Base-by-base conservation (phyloP, 2,888 invertebrate genomes). In the Augiades crinisus region DNA sequence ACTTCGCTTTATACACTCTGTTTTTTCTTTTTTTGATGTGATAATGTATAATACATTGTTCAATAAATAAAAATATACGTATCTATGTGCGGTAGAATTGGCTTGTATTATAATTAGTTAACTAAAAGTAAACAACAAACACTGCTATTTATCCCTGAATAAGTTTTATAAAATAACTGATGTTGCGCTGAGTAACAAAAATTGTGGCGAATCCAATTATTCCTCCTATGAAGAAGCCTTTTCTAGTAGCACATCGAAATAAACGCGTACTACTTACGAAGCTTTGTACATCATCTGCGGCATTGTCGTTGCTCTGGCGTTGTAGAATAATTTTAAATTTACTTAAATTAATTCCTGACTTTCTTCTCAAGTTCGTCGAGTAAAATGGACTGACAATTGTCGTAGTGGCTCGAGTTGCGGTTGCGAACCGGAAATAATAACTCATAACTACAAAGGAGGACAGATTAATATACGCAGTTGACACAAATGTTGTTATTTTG, bases 271-370 rank as follows among this genome's bases (percentile, higher is more conserved):
- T 19, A 4, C 27, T 27, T 10, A 3, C 10, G 27, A 27, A 27
- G 4, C 27, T 3, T n/a, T 10, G 27, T 10, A 27, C 4, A 27
- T 4, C 10, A 27, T 10, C 10, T 27, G 10, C 10, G 10, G 21
- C 27, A 17, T 43, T 43, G 40, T 40, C 10, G 19, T 13, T 3
- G 5, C 12, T 27, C 10, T 6, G 14, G 13, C 12, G 13, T 33
- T 33, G 5, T 33, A 13, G 7, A 34, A 36, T 21, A 10, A 31
- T 22, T 36, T 24, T 36, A 34, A 45, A 45, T 45, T 36, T 17
- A 45, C 36, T 36, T n/a, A 45, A 45, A 45, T 45, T 36, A 45
- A 45, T 45, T 34, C 33, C 21, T 21, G 16, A 14, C 37, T 37
- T 21, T 4, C 37, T 37, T 16, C 21, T 19, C 37, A 37, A 21